Base-by-base conservation (phyloP, 2,113 vertebrate genomes). In the Ictalurus punctatus region DNA sequence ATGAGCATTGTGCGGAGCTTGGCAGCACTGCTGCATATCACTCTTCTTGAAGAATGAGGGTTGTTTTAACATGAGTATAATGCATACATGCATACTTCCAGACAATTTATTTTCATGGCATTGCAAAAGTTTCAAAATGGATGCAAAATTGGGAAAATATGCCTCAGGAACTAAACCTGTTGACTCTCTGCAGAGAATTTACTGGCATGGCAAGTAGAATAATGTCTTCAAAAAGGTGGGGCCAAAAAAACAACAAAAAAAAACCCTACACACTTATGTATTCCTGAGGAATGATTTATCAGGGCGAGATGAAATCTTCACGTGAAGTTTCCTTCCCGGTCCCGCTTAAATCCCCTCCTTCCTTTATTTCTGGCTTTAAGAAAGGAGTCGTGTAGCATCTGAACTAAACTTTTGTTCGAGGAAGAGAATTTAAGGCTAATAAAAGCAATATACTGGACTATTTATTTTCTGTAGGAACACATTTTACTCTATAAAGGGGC, bases 391-490 rank as follows among this genome's bases (percentile, higher is more conserved):
- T 71, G 86, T 84, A 63, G 73, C 12, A 44, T 90, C 85, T 61
- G 84, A 86, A 73, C 79, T 80, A 40, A 21, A 84, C 78, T 84
- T 88, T 89, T 86, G 84, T 90, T 84, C 65, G 82, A 90, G 88
- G 84, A 88, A 90, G 84, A 91, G 79, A 84, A 88, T 92, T 89
- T 88, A 85, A 90, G 63, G 76, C 89, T 89, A 90, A 90, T 92
- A 91, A 91, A 88, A 44, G 74, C 83, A 88, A 88, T 89, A 89
- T 90, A 89, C 87, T 93, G 90, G 87, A 89, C 86, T 92, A 90
- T 92, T 92, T 92, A 91, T 89, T 90, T 89, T 90, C 90, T 89
- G 81, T 83, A 89, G 78, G 92, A 90, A 83, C 87, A 90, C 90
- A 86, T 90, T 90, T 91, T 79, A 86, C 84, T 90, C 88, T 88